Conservation (phyloP, 2,113 vertebrate genomes). For the Chloropsis cyanopogon region DNA sequence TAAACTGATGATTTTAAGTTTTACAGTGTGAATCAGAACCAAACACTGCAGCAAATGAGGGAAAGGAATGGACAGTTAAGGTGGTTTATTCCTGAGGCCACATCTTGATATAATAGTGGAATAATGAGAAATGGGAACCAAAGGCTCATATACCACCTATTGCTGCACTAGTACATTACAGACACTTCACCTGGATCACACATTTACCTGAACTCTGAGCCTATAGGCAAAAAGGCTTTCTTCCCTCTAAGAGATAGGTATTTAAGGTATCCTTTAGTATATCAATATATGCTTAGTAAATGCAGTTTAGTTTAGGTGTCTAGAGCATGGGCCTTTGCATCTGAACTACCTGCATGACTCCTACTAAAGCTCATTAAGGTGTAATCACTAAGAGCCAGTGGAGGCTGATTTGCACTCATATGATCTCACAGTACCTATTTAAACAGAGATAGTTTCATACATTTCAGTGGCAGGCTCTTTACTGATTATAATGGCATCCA, state of each 20-base stretch:
- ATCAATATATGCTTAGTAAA: neutral
- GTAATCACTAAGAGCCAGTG: neutral
- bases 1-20: neutral
- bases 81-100: neutral
- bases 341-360: neutral
- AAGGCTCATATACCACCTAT: neutral
- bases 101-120: neutral
- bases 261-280: neutral
- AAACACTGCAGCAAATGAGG: neutral
- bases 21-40: neutral
- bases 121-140: neutral
- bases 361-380: neutral
- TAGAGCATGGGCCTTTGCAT: neutral
- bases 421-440: neutral
- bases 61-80: neutral
- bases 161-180: neutral
- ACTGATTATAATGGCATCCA: neutral
- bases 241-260: neutral
- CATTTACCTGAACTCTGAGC: neutral
- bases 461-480: neutral
- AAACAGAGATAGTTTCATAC: neutral
- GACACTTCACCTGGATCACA: neutral
- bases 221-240: fast-evolving
- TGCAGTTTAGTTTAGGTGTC: neutral
- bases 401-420: neutral